Evolutionary conservation across 2,888 invertebrate genomes (phyloP).

Genomic region (Mythimna lalbum): DNA sequence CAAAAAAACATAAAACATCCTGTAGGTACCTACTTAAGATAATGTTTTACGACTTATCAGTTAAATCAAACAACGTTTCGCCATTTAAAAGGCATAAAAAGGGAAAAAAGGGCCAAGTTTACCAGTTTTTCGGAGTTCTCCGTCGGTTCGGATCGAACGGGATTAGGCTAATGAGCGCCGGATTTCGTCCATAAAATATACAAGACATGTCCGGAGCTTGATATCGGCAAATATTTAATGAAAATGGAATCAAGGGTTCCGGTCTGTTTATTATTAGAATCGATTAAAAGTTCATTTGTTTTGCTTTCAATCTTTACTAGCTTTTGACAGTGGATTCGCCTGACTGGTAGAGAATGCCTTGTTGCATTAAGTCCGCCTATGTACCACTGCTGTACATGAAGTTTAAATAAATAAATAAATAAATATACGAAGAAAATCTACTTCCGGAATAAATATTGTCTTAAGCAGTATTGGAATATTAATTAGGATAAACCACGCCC

Average conservation of each 20-base stretch:
- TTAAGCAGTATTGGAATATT: no score
- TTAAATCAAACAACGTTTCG: slow-evolving; percentile 67
- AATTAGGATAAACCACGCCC: no score
- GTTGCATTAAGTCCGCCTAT: no score
- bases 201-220: slow-evolving; percentile 57
- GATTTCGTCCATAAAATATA: slow-evolving; percentile 67
- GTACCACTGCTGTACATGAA: no score
- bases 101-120: slow-evolving; percentile 60
- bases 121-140: slow-evolving; percentile 59
- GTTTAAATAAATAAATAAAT: no score
- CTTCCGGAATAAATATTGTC: no score
- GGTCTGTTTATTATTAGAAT: slow-evolving; percentile 49
- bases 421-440: no score
- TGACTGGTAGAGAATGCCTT: no score
- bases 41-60: slow-evolving; percentile 71
- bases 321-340: no score
- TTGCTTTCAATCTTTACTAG: background rate
- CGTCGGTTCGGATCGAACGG: slow-evolving; percentile 64
- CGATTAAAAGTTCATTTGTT: slow-evolving; percentile 40
- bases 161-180: slow-evolving; percentile 70
- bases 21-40: slow-evolving; percentile 54
- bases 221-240: slow-evolving; percentile 59
- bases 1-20: slow-evolving; percentile 56
- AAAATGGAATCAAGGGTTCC: slow-evolving; percentile 49
- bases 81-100: slow-evolving; percentile 68